Evolutionary conservation across 2,888 invertebrate genomes (phyloP), one percentile per base, ranked within the genome.

Genomic region (Geophilus truncorum): DNA sequence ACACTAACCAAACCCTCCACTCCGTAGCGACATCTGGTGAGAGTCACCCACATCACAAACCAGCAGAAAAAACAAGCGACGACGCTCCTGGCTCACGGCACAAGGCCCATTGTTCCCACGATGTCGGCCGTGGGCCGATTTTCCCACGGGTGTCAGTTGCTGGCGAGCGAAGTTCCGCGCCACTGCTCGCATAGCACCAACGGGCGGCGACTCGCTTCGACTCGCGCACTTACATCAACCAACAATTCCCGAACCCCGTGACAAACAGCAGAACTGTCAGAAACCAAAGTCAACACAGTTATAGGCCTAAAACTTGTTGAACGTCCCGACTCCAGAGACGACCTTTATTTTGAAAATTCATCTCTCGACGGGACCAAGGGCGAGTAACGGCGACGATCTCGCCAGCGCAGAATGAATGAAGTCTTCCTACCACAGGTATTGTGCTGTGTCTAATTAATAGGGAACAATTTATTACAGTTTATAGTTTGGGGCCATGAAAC

Each of bases 101-200:
- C 45, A 36, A 25, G 78, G 36, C 40, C 45, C 78, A 78, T 78
- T 78, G 78, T 78, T 78, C 78, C 40, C 78, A 78, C 78, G 78
- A 78, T 78, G 78, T 78, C 78, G 40, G 78, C 45, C 28, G 25
- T 28, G 78, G 78, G 28, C 40, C 36, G 34, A 78, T 78, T 78
- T 78, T 78, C 78, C 78, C 78, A 78, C 78, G 78, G 45, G 78
- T 78, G 78, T 78, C 78, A 78, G 78, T 78, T 78, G 78, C 40
- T 5, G 23, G 36, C 12, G 25, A 45, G 40, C 78, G 23, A 15
- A 78, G 78, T 28, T 36, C 25, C 78, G 78, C 36, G 78, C 40
- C 78, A 78, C 40, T 78, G 40, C 36, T 40, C 78, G 40, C 36
- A 45, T 7, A 62, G 6, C 62, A 25, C 7, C 62, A 23, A 62